phyloP scores from a whole-genome alignment of 2,113 vertebrate species.

The Pan paniscus region DNA sequence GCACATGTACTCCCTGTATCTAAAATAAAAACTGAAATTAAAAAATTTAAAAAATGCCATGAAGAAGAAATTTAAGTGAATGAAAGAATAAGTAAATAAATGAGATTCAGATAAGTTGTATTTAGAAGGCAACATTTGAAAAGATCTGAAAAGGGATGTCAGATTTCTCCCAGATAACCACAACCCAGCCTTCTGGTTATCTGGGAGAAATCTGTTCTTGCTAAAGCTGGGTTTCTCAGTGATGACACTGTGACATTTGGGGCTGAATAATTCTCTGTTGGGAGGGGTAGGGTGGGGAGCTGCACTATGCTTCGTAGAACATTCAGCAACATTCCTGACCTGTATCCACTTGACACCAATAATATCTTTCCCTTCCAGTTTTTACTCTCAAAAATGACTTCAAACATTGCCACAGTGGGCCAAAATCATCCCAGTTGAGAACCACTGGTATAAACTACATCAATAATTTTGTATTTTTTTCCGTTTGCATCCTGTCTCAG shows the following conservation, averaged over 20 bases:
- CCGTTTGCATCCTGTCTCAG: not conserved
- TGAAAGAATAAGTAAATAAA: no score
- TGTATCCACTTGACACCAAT: not conserved
- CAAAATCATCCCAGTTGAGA: not conserved
- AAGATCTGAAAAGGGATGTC: not conserved
- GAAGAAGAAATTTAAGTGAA: no score
- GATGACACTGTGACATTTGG: not conserved
- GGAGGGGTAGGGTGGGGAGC: fast-evolving
- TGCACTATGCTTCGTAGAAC: not conserved
- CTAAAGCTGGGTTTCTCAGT: not conserved
- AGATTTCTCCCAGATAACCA: not conserved
- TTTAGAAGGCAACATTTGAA: not conserved
- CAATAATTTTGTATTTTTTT: not conserved
- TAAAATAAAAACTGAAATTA: no score
- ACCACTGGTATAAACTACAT: not conserved
- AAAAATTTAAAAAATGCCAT: no score
- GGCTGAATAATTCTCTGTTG: not conserved
- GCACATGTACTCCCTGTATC: no score
- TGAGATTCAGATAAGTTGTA: not conserved
- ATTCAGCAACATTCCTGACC: not conserved
- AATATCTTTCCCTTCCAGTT: not conserved
- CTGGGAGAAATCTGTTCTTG: not conserved
- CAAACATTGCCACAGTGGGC: not conserved
- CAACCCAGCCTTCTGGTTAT: not conserved
- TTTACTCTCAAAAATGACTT: not conserved